Base-by-base conservation (phyloP, 2,888 invertebrate species). In the Phengaris arion region DNA sequence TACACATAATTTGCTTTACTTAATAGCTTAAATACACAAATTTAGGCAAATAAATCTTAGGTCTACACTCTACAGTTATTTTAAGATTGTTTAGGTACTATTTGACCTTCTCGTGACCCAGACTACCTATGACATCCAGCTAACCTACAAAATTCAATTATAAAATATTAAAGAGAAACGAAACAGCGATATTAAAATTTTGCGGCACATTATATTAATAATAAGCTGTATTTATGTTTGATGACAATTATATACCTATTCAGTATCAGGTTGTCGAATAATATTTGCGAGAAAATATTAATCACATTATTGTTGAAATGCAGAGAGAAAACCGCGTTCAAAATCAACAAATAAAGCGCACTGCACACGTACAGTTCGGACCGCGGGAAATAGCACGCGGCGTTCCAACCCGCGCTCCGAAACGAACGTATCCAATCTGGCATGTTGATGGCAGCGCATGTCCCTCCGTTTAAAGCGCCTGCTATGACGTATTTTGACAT, bases 221-320 rank as follows among this genome's bases (percentile, higher is more conserved):
- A 9, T 22, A 57, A 57, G 57, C 57, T 35, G 22, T 57, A 57
- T 57, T 15, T 8, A 57, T 57, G 15, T 57, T 57, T 57, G 57
- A 57, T 9, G 9, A 15, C 15, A 35, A 35, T 35, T 35, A 35
- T 35, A 35, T 35, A 35, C 48, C 8, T 48, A 48, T 8, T 10
- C 12, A 52, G 9, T 52, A 12, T 52, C 7, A 52, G 12, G 52
- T 10, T 9, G 22, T 22, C 59, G 5, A 22, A 59, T 22, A 22
- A 59, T 59, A 59, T 59, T 59, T 59, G 12, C 5, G 59, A 22
- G 22, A 9, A 59, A 59, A 59, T 59, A 22, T 59, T 59, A 59
- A 59, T 59, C 59, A 48, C 46, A 15, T 48, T 70, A 46, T 48
- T 70, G 15, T 70, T 70, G 12, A 15, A 48, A 70, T 51, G 10